Evolutionary conservation across 2,113 vertebrate species (phyloP).

Genomic region (Cyphomyrus discorhynchus): DNA sequence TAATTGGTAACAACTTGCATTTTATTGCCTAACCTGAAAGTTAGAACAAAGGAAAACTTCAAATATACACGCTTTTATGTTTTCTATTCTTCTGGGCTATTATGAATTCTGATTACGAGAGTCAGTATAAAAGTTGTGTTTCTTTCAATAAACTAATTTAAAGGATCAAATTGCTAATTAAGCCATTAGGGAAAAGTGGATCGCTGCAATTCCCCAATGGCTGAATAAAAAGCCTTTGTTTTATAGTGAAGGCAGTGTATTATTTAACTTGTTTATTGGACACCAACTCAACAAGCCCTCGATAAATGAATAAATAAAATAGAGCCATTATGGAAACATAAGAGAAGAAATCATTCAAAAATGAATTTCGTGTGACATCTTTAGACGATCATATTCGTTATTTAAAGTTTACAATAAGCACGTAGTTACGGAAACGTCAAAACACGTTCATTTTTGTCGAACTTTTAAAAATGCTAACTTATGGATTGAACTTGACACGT

Average conservation of each 20-base stretch:
- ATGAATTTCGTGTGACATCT: background rate
- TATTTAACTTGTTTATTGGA: constrained; percentile 57
- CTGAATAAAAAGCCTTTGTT: constrained; percentile 45
- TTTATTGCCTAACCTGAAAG: constrained; percentile 24
- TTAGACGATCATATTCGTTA: background rate
- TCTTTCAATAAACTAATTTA: constrained; percentile 61
- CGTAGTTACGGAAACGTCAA: background rate
- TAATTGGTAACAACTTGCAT: constrained; percentile 21
- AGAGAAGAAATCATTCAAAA: background rate
- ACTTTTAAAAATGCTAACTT: background rate
- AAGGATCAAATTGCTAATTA: constrained; percentile 62
- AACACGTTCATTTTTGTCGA: background rate
- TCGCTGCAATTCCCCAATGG: constrained; percentile 49
- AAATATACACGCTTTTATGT: constrained; percentile 52
- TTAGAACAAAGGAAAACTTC: constrained; percentile 58
- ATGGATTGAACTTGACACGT: background rate
- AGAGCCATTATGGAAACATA: background rate
- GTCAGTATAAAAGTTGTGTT: constrained; percentile 58
- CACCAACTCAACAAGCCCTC: constrained; percentile 7
- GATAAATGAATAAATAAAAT: background rate
- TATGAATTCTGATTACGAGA: constrained; percentile 53
- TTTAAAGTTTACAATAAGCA: background rate
- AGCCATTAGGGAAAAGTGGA: constrained; percentile 57
- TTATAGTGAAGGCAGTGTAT: constrained; percentile 42
- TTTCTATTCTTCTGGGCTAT: constrained; percentile 54